Conservation (phyloP, 1,140 invertebrate species). For the Drosophila orena region DNA sequence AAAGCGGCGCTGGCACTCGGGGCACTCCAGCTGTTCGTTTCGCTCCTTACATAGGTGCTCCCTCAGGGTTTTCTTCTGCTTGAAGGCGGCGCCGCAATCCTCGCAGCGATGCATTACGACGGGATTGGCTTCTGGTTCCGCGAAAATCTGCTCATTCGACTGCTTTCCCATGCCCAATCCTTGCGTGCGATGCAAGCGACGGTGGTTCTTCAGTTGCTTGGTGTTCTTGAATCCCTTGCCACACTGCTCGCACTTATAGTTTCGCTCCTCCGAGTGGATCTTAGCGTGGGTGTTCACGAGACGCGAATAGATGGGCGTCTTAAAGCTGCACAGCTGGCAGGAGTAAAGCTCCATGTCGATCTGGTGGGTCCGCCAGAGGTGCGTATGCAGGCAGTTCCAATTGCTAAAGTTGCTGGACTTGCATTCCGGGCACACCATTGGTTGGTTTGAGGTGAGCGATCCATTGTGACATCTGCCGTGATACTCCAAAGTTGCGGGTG, state of each 20-base stretch:
- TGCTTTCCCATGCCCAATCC: conserved; percentile 85
- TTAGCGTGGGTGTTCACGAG: conserved; percentile 89
- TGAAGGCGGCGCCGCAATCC: conserved; percentile 72
- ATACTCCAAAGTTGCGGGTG: conserved; percentile 85
- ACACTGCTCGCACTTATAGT: conserved; percentile 88
- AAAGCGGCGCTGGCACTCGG: conserved; percentile 89
- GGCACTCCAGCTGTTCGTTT: conserved; percentile 87
- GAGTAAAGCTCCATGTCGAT: conserved; percentile 91
- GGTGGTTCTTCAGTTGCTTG: conserved; percentile 90
- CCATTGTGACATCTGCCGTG: conserved; percentile 88
- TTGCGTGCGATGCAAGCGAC: conserved; percentile 86
- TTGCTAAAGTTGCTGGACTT: conserved; percentile 84
- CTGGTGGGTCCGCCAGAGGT: conserved; percentile 91
- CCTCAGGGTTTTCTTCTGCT: conserved; percentile 73
- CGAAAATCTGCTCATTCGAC: conserved; percentile 87
- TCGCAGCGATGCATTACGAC: conserved; percentile 63
- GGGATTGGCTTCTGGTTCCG: neutral
- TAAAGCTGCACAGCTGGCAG: conserved; percentile 88
- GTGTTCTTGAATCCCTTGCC: conserved; percentile 91
- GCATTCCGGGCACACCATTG: conserved; percentile 90
- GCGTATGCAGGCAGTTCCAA: conserved; percentile 89
- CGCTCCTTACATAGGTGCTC: conserved; percentile 78
- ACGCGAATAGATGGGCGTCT: conserved; percentile 88
- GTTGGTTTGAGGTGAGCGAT: conserved; percentile 66
- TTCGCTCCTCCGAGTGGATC: conserved; percentile 88